phyloP scores from a whole-genome alignment of 53 echinoderm and acorn worm genomes.

The Astropecten irregularis region DNA sequence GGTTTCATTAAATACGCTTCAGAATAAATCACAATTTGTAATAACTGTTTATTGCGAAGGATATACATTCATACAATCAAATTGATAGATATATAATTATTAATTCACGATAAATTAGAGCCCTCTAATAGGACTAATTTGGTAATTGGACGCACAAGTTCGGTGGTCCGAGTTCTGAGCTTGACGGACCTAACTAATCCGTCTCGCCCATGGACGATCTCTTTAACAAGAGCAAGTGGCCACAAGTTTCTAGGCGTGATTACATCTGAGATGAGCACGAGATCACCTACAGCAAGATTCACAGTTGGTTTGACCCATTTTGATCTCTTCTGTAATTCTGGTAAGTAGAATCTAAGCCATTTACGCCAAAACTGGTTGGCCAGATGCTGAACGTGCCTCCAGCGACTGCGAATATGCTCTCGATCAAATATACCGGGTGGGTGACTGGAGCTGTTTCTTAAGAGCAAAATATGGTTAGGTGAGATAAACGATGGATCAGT shows the following conservation, averaged over 20 bases:
- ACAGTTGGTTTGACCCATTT: constrained; percentile 45
- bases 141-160: constrained; percentile 11
- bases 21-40: no score
- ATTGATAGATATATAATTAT: no score
- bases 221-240: constrained; percentile 42
- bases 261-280: constrained; percentile 43
- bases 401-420: constrained; percentile 32
- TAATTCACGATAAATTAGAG: background rate
- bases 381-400: constrained; percentile 40
- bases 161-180: background rate
- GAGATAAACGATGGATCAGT: constrained; percentile 55
- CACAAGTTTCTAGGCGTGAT: constrained; percentile 41
- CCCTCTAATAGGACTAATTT: background rate
- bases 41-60: no score
- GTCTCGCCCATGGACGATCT: constrained; percentile 14
- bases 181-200: constrained; percentile 41
- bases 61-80: no score
- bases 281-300: constrained; percentile 47
- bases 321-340: constrained; percentile 56
- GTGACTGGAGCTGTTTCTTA: constrained; percentile 28
- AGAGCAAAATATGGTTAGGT: constrained; percentile 69
- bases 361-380: constrained; percentile 61
- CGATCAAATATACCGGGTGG: constrained; percentile 58
- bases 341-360: constrained; percentile 70
- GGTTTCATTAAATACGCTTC: no score